Conservation (phyloP, 2,113 vertebrate species). For the Indri indri region DNA sequence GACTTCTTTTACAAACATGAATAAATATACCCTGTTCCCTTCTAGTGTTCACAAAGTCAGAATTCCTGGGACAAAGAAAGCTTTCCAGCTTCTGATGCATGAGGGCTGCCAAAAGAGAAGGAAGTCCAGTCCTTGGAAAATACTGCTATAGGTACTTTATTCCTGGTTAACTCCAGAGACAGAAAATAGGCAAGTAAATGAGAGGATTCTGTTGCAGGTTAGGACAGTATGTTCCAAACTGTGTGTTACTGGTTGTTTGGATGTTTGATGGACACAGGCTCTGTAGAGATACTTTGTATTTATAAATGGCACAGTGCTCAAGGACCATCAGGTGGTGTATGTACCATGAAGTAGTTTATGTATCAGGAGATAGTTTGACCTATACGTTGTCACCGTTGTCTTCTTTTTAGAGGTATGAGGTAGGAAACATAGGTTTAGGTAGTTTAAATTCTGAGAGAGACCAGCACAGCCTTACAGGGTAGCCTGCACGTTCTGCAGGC, state of each 20-base stretch:
- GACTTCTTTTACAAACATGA: neutral
- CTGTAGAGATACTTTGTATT: fast-evolving
- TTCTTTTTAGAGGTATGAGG: neutral
- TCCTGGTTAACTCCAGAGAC: neutral
- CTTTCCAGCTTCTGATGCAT: neutral
- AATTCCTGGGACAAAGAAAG: neutral
- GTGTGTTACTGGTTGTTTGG: fast-evolving
- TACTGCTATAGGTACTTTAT: neutral
- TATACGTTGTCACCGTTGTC: no score
- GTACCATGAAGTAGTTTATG: fast-evolving
- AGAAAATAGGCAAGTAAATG: neutral
- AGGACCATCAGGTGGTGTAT: fast-evolving
- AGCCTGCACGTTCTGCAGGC: fast-evolving
- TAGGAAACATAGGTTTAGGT: no score
- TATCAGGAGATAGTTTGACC: neutral
- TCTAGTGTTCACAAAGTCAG: neutral
- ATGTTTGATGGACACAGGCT: neutral
- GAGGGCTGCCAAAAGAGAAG: neutral
- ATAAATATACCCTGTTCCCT: neutral
- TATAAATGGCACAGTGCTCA: neutral
- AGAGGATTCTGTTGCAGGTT: neutral
- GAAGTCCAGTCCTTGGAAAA: neutral
- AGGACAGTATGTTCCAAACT: neutral
- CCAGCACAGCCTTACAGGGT: neutral
- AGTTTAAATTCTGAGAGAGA: neutral